A percentile compares a stretch with the other conserved stretches of the same genome.
Conservation (phyloP, 92 coral and sea anemone genomes). For the Umimayanthus chanpuru region DNA sequence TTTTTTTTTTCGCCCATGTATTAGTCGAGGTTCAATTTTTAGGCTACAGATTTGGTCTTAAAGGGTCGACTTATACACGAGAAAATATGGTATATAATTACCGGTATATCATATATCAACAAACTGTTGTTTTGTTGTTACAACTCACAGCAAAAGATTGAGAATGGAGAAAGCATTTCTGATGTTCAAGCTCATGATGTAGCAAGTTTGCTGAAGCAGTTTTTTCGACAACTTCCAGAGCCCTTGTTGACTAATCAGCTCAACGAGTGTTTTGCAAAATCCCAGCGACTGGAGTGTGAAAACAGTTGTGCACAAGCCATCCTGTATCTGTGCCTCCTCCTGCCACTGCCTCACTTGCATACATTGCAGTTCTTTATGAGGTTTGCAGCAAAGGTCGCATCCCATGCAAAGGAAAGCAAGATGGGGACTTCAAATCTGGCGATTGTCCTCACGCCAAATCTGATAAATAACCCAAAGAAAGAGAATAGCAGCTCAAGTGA, state of each 20-base stretch:
- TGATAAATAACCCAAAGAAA: constrained; percentile 78
- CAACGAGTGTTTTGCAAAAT: constrained; percentile 84
- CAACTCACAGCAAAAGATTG: constrained; percentile 75
- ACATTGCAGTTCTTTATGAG: constrained; percentile 84
- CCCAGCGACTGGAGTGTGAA: constrained; percentile 74
- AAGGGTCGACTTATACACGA: no score
- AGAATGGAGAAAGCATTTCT: constrained; percentile 73
- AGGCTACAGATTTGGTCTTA: no score
- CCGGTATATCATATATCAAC: not conserved
- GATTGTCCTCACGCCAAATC: constrained; percentile 92
- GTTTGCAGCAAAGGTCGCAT: constrained; percentile 89
- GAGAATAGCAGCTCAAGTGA: constrained; percentile 82
- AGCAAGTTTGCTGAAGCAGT: constrained; percentile 94
- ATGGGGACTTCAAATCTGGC: constrained; percentile 95
- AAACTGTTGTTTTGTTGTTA: not conserved
- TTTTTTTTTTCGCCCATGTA: no score
- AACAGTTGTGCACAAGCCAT: constrained; percentile 73
- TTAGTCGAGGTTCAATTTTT: no score
- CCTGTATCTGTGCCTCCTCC: constrained; percentile 76
- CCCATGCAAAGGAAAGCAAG: constrained; percentile 79
- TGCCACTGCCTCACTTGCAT: constrained; percentile 82
- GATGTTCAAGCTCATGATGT: constrained; percentile 95
- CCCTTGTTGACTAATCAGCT: constrained; percentile 87
- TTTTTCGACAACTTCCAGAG: constrained; percentile 93
- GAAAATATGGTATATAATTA: not conserved